phyloP scores from a whole-genome alignment of 2,113 vertebrate species.

The Butorides virescens region DNA sequence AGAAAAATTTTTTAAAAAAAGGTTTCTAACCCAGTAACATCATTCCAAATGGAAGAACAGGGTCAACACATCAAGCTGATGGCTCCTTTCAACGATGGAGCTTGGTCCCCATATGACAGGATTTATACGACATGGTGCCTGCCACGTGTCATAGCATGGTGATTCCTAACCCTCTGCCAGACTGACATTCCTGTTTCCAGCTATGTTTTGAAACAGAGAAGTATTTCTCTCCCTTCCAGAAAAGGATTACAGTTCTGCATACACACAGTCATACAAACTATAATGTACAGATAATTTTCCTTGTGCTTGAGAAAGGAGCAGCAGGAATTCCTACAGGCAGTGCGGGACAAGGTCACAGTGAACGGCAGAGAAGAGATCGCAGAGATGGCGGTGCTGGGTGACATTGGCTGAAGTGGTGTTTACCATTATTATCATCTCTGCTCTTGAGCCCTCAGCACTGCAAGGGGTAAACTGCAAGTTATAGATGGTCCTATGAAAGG shows the following conservation, averaged over 20 bases:
- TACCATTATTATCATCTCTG: neutral
- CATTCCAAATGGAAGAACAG: neutral
- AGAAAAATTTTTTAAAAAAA: neutral
- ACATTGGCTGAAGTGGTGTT: neutral
- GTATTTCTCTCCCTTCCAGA: neutral
- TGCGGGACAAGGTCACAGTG: neutral
- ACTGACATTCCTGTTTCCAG: neutral
- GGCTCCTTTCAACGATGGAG: neutral
- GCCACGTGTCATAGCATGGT: neutral
- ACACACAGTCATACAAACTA: neutral
- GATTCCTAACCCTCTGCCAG: neutral
- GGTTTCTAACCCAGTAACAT: neutral
- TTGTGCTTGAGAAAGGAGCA: neutral
- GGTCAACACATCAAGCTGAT: neutral
- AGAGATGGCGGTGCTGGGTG: neutral
- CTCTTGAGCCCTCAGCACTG: neutral
- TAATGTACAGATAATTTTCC: neutral
- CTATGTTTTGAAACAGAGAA: neutral
- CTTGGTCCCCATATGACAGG: neutral
- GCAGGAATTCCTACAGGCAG: neutral
- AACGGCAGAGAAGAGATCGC: neutral
- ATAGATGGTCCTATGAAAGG: neutral
- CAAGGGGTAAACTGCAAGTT: neutral
- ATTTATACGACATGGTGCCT: neutral
- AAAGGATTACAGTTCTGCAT: neutral